Percentiles rank a stretch among this genome's conserved stretches.
Evolutionary conservation across 2,113 vertebrate species (phyloP).

Genomic region (Leptodactylus fuscus): DNA sequence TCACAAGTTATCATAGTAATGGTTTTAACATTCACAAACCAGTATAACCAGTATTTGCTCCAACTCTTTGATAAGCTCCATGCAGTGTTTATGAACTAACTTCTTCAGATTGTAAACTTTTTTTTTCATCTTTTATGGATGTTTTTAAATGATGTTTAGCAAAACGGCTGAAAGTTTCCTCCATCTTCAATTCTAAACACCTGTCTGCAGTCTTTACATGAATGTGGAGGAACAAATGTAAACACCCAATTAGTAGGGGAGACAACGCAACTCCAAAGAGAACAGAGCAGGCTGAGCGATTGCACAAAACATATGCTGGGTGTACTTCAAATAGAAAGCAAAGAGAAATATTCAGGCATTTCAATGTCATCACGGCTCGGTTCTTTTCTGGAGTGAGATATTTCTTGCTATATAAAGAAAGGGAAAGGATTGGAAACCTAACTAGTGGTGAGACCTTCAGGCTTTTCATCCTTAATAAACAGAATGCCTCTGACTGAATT

Average conservation of each 20-base stretch:
- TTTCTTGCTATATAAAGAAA: slow-evolving; percentile 32
- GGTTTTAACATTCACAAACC: neutral
- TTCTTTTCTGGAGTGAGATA: slow-evolving; percentile 10
- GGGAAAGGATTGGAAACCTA: slow-evolving; percentile 3
- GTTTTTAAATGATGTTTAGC: slow-evolving; percentile 2
- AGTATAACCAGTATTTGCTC: neutral
- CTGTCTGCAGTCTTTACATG: slow-evolving; percentile 25
- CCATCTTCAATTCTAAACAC: slow-evolving; percentile 17
- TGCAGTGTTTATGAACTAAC: neutral
- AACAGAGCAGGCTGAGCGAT: slow-evolving; percentile 1
- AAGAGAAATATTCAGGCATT: slow-evolving; percentile 32
- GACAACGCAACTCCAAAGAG: slow-evolving; percentile 17
- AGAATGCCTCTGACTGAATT: slow-evolving; percentile 39
- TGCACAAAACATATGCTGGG: slow-evolving; percentile 40
- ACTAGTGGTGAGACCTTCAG: slow-evolving; percentile 38
- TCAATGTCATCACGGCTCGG: slow-evolving; percentile 15
- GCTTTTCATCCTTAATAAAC: slow-evolving; percentile 49
- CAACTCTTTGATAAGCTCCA: neutral
- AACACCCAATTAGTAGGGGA: slow-evolving; percentile 50
- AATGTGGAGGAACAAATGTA: slow-evolving; percentile 30
- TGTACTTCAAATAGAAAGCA: slow-evolving; percentile 32
- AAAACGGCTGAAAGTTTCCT: slow-evolving; percentile 17
- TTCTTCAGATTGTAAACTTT: neutral
- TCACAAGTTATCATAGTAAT: no score
- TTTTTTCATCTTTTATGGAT: slow-evolving; percentile 19